Evolutionary conservation across 2,113 vertebrate genomes (phyloP).

Genomic region (Muntiacus muntjak): DNA sequence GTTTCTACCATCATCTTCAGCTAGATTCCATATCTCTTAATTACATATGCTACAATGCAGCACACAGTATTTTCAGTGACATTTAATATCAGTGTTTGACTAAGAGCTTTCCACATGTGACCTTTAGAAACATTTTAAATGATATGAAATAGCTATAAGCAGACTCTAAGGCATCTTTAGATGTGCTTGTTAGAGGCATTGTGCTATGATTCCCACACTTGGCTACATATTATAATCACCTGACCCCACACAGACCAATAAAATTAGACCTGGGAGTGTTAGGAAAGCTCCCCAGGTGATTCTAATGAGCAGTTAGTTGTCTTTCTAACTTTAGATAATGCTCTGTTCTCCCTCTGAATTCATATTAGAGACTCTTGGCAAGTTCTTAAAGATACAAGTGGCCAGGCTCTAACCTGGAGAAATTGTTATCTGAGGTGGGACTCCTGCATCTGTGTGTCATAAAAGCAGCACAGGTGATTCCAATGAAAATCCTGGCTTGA

Average conservation of each 20-base stretch:
- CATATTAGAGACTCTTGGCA: background rate
- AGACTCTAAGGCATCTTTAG: background rate
- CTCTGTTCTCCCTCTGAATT: background rate
- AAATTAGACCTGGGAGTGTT: background rate
- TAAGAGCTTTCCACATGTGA: background rate
- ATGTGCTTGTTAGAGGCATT: background rate
- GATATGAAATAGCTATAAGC: background rate
- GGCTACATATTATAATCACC: background rate
- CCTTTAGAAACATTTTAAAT: slow-evolving; percentile 8
- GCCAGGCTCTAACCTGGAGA: background rate
- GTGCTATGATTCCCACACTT: background rate
- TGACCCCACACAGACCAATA: background rate
- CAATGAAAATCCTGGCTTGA: background rate
- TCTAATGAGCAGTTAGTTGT: background rate
- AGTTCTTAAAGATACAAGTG: background rate
- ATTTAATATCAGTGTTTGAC: background rate
- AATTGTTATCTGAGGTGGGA: background rate
- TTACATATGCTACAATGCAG: background rate
- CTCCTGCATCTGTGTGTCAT: background rate
- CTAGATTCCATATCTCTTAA: background rate
- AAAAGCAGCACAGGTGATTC: background rate
- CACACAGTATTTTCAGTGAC: background rate
- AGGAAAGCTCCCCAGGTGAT: background rate
- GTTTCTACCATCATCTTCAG: background rate
- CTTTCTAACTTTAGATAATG: background rate